Base-by-base conservation (phyloP, 2,888 invertebrate genomes). In the Agelastica alni region DNA sequence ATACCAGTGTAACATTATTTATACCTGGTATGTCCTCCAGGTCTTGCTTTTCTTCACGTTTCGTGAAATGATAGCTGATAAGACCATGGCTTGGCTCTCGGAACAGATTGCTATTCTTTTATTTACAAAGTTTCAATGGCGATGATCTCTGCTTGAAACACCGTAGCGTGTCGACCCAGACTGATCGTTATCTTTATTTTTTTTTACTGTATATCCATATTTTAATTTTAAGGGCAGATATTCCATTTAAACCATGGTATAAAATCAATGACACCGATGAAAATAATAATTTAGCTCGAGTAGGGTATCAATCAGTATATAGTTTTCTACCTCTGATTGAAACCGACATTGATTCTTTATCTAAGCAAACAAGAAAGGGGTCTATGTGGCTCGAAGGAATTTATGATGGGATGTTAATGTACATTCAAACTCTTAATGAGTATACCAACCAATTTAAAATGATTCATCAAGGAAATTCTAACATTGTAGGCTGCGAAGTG, bases 391-490 rank as follows among this genome's bases (percentile, higher is more conserved):
- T 76, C 34, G 72, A 75, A 49, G 95, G 96, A 1, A 94, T 98
- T 77, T 96, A 96, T 77, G 97, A 99, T 70, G 96, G 96, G 0
- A 93, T 98, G 7, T 81, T 97, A 0, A 84, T 99, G 28, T 98
- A 96, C 76, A 92, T 95, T 0, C 82, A 91, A 51, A 96, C 96
- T 0, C 79, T 98, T 4, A 96, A 95, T 72, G 91, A 94, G 63
- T 93, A 93, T 16, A 79, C 96, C 32, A 73, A 80, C 72, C 26
- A 65, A 28, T 68, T 74, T 3, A 65, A 66, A 1, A 67, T 70
- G 1, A 68, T 68, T 9, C 53, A 62, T 14, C 22, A 46, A 12
- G 67, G 77, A 55, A 74, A 81, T 0, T 73, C 75, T 4, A 73
- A 74, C 36, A 75, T 90, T 20, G 89, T 93, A 72, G 97, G 97